A percentile compares a stretch with the other conserved stretches of the same genome.
Evolutionary conservation across 2,113 vertebrate genomes (phyloP).

Genomic region (Smithornis capensis): DNA sequence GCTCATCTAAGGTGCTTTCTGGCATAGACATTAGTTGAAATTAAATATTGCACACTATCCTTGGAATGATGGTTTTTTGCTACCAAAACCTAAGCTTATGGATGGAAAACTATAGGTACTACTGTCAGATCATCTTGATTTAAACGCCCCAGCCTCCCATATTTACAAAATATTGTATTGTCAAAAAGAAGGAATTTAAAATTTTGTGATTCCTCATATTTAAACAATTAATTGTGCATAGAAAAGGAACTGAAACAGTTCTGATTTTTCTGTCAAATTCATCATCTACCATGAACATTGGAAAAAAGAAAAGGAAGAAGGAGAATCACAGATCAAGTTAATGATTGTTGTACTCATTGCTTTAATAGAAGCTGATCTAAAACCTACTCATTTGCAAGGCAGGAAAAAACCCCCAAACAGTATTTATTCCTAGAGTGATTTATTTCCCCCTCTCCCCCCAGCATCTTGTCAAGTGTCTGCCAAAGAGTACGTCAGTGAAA

Average conservation of each 20-base stretch:
- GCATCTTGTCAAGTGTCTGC: not conserved
- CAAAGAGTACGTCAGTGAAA: not conserved
- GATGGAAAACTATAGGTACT: not conserved
- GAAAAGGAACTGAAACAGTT: not conserved
- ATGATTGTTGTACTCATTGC: not conserved
- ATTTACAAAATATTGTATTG: not conserved
- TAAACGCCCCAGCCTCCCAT: no score
- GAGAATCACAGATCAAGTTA: not conserved
- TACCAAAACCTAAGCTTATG: not conserved
- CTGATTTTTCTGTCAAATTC: not conserved
- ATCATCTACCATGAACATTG: not conserved
- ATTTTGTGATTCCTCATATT: not conserved
- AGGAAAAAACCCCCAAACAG: not conserved
- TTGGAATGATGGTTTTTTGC: not conserved
- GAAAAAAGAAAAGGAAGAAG: not conserved
- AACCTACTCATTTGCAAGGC: not conserved
- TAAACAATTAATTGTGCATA: rapidly evolving
- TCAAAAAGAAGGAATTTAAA: not conserved
- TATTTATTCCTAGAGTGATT: not conserved
- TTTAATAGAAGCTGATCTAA: not conserved
- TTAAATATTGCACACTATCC: not conserved
- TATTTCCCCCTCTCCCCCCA: not conserved
- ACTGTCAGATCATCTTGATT: not conserved
- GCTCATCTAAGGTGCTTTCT: not conserved
- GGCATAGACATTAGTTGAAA: not conserved